These are phyloP conservation scores for Cromileptes altivelis DNA, from an alignment of 2,113 vertebrate genomes.

Conservation along the genomic window DNA sequence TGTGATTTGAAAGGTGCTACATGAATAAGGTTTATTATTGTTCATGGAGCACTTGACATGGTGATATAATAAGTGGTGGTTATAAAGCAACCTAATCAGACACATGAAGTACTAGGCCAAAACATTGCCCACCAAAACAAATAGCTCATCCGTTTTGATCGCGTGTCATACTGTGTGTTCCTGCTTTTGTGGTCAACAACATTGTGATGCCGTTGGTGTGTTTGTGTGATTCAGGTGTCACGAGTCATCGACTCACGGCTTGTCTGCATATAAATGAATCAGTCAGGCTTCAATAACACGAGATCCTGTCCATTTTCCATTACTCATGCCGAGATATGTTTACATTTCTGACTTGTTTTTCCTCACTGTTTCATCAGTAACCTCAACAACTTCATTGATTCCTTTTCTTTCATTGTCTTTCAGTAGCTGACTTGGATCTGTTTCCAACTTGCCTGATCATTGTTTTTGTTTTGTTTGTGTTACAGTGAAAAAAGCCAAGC, in stretches of 20 bases:
- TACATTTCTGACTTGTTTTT: not conserved
- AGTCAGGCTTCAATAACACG: constrained; percentile 18
- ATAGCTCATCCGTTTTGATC: constrained; percentile 9
- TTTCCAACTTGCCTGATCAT: not conserved
- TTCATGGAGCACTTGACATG: not conserved
- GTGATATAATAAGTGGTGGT: too few relatives aligned
- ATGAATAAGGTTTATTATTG: too few relatives aligned
- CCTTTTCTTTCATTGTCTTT: not conserved
- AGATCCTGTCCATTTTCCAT: constrained; percentile 4
- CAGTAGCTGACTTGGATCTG: not conserved
- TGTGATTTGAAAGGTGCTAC: too few relatives aligned
- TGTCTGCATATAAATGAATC: constrained; percentile 39
- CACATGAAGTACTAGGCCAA: not conserved
- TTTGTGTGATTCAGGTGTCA: constrained; percentile 26
- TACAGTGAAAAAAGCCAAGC: constrained; percentile 87
- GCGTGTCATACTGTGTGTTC: not conserved
- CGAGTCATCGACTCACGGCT: constrained; percentile 5
- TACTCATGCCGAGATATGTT: not conserved
- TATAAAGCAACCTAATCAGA: not conserved
- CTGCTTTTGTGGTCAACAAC: not conserved
- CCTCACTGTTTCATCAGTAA: not conserved
- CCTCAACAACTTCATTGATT: not conserved
- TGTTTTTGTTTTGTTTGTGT: constrained; percentile 46
- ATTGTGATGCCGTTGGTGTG: not conserved
- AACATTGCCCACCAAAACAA: constrained; percentile 2